Evolutionary conservation across 2,888 invertebrate species (phyloP), one percentile per base, ranked within the genome.

Genomic region (Dyspetes luteomarginatus): DNA sequence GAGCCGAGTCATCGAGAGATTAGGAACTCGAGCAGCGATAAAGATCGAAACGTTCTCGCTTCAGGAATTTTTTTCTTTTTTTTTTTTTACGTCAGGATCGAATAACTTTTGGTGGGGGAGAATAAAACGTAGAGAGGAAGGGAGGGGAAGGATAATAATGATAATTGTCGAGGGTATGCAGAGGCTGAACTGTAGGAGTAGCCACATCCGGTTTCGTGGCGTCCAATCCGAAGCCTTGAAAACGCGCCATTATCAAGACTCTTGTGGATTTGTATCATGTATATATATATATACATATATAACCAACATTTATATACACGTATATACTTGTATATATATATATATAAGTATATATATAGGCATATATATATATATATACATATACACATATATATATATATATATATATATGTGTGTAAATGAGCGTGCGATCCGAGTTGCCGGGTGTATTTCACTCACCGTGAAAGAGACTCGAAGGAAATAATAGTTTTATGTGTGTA

Each of bases 191-290:
- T 24, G 68, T 74, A 60, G 65, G 56, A 75, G 52, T 73, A 67
- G 72, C 67, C 65, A 80, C 76, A 80, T 80, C 80, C 80, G 80
- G 80, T 76, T 72, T 50, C 55, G 17, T 22, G 56, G 9, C 72
- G 72, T 55, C 80, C 80, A 80, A 80, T 80, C 67, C 15, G 12
- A 41, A 68, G 60, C 67, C 71, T 78, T 50, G 45, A 60, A 48
- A 62, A 60, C 41, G 75, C 74, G 75, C 79, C 79, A 79, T 79
- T 74, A 74, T 75, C 71, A 30, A 24, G 41, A 60, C 58, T 58
- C 41, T 19, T 62, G 4, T 36, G 36, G 36, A n/a, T n/a, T n/a
- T n/a, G n/a, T n/a, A n/a, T n/a, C n/a, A n/a, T n/a, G n/a, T n/a
- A n/a, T n/a, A n/a, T n/a, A n/a, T n/a, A n/a, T n/a, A n/a, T 30